Evolutionary conservation across 2,113 vertebrate genomes (phyloP), one percentile per base, ranked within the genome.

Genomic region (Ciconia maguari): DNA sequence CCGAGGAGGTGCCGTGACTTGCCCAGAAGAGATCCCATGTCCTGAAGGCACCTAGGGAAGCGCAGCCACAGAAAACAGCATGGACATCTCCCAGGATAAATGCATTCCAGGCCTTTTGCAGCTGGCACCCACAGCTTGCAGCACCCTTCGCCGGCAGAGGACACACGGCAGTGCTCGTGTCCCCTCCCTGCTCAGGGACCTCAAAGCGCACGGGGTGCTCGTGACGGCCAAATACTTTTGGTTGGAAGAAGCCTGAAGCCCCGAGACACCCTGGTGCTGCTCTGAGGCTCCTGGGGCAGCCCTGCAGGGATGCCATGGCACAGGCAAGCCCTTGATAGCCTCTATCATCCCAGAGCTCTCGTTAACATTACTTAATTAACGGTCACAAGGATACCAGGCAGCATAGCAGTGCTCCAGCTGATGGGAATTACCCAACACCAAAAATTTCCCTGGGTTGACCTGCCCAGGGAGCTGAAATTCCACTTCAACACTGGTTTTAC

Each of bases 151-250:
- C 26, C 1, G 1, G 22, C n/a, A 13, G 38, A 57, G 51, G n/a
- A 19, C n/a, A 13, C 49, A 7, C 0, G 2, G 74, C 68, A 29
- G 34, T 3, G 18, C 42, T 32, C 2, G 0, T 20, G 22, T 36
- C 60, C 49, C 32, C 32, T 75, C 44, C 55, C 32, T 1, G 1
- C 21, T 2, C 4, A 1, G 48, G 55, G 9, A 57, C 29, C 49
- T 25, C 2, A 0, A 2, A 57, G 49, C n/a, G 11, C 13, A 0
- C 0, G 1, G 8, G 41, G 6, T 25, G 51, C 27, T 93, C 0
- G 0, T 7, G 54, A 7, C 38, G 69, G 69, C 72, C 68, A 64
- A 10, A 9, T 2, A 21, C 7, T 22, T 41, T 16, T 2, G 32
- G 9, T 5, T 57, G 51, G 48, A 76, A 72, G 49, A 58, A 69